Evolutionary conservation across 2,113 vertebrate genomes (phyloP).

Genomic region (Silurus glanis): DNA sequence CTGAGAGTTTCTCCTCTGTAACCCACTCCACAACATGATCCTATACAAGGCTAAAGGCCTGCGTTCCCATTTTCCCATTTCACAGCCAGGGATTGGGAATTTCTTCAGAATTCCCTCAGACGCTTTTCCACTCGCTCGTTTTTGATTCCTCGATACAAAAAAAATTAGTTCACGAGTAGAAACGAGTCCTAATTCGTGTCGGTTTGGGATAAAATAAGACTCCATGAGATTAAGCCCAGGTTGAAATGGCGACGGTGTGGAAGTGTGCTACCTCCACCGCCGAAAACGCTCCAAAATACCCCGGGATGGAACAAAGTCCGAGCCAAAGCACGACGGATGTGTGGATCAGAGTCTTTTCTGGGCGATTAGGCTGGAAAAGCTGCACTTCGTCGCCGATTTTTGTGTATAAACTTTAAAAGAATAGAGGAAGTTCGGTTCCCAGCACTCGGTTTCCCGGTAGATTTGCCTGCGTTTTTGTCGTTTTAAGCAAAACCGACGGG

Average conservation of each 20-base stretch:
- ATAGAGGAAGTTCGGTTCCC: slow-evolving; percentile 47
- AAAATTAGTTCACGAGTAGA: background rate
- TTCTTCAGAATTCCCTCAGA: background rate
- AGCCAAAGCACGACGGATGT: background rate
- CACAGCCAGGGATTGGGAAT: background rate
- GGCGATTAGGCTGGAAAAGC: background rate
- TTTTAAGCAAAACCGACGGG: slow-evolving; percentile 32
- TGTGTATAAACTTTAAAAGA: slow-evolving; percentile 54
- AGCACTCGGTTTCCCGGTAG: slow-evolving; percentile 20
- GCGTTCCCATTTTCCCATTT: background rate
- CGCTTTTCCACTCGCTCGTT: background rate
- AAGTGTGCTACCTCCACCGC: slow-evolving; percentile 57
- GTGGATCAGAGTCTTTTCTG: slow-evolving; percentile 47
- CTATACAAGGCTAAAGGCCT: slow-evolving; percentile 10
- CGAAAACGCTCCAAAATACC: slow-evolving; percentile 33
- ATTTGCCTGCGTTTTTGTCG: slow-evolving; percentile 51
- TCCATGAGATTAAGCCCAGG: slow-evolving; percentile 49
- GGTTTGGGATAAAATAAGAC: slow-evolving; percentile 29
- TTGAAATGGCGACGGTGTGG: slow-evolving; percentile 56
- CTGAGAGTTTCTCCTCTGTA: background rate
- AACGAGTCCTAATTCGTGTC: slow-evolving; percentile 31
- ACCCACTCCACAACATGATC: background rate
- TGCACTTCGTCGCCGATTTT: background rate
- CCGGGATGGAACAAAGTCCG: background rate
- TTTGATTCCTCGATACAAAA: background rate